Evolutionary conservation across 2,113 vertebrate genomes (phyloP).

Genomic region (Sphyrna mokarran): DNA sequence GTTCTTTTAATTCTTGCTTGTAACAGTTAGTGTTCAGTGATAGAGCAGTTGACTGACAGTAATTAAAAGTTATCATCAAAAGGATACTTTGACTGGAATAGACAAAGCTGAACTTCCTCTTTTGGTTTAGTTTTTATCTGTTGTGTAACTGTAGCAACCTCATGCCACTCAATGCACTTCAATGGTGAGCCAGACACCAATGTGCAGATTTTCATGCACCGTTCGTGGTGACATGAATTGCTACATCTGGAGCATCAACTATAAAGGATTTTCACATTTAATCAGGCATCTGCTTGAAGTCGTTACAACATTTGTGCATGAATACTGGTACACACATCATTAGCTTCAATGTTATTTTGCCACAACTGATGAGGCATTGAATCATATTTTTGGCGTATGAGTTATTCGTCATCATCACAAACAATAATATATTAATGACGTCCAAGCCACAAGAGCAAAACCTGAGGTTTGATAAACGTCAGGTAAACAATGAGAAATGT

Average conservation of each 20-base stretch:
- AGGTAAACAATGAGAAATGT: neutral
- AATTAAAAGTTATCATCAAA: neutral
- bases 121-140: neutral
- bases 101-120: neutral
- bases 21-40: neutral
- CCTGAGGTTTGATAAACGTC: neutral
- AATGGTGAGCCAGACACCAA: neutral
- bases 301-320: neutral
- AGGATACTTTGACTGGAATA: neutral
- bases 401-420: neutral
- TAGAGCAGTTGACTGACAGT: neutral
- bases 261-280: neutral
- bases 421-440: neutral
- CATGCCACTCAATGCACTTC: neutral
- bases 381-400: neutral
- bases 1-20: neutral
- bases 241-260: neutral
- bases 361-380: neutral
- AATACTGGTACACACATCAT: neutral
- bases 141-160: neutral
- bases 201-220: neutral
- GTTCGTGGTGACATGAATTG: neutral
- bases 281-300: neutral
- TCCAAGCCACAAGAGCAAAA: neutral
- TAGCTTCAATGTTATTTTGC: neutral